Evolutionary conservation across 1,140 invertebrate genomes (phyloP).

Genomic region (Heliothis virescens): DNA sequence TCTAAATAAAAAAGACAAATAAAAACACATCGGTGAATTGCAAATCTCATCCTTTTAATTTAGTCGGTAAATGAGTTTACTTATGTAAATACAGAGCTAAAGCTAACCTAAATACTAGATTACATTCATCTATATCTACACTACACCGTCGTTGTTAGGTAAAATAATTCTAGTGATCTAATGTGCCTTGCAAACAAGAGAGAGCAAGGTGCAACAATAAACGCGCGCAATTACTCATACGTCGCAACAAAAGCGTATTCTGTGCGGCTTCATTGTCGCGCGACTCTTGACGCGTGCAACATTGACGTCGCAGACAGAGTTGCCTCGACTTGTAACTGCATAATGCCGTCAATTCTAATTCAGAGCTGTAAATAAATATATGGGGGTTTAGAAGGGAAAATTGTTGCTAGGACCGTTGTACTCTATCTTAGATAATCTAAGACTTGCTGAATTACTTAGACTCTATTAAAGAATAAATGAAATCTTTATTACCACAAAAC

Average conservation of each 20-base stretch:
- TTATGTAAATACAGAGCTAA: too few relatives aligned
- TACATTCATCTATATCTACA: too few relatives aligned
- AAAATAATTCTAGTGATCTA: neutral
- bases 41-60: too few relatives aligned
- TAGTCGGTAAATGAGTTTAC: too few relatives aligned
- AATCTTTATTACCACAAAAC: too few relatives aligned
- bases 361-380: neutral
- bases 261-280: conserved; percentile 26
- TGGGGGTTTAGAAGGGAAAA: neutral
- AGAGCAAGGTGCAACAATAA: neutral
- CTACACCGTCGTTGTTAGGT: too few relatives aligned
- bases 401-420: neutral
- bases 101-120: too few relatives aligned
- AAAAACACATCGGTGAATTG: too few relatives aligned
- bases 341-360: conserved; percentile 20
- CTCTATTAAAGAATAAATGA: too few relatives aligned
- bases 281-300: conserved; percentile 38
- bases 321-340: conserved; percentile 12
- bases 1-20: too few relatives aligned
- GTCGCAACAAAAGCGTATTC: conserved; percentile 39
- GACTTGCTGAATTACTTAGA: too few relatives aligned
- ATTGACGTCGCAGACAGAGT: conserved; percentile 33
- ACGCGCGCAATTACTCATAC: conserved; percentile 36
- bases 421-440: too few relatives aligned
- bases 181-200: conserved; percentile 5